Percentiles rank a stretch among this genome's conserved stretches.
These are phyloP conservation scores for Castor canadensis DNA, from an alignment of 2,113 vertebrate species.

Conservation along the genomic window DNA sequence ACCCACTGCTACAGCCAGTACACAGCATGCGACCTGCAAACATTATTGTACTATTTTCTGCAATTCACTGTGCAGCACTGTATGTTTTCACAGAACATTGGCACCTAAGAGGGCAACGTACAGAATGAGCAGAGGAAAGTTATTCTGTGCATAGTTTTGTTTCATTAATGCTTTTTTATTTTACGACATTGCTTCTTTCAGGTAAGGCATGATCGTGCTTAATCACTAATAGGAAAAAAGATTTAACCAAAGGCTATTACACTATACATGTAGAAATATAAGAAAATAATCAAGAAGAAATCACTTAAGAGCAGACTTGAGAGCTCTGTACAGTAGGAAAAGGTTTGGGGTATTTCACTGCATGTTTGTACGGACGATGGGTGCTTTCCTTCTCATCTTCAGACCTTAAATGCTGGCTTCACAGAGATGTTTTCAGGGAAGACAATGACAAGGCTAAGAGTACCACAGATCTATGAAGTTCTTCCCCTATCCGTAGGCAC, in stretches of 20 bases:
- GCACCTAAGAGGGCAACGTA: constrained; percentile 85
- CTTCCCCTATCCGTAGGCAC: constrained; percentile 83
- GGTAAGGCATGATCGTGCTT: constrained; percentile 90
- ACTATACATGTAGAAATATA: constrained; percentile 99
- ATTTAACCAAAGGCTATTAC: constrained; percentile 95
- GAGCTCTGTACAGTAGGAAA: constrained; percentile 95
- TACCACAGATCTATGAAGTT: constrained; percentile 82
- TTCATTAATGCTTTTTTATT: constrained; percentile 90
- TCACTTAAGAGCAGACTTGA: constrained; percentile 92
- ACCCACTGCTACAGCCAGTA: constrained; percentile 83
- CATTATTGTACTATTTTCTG: constrained; percentile 74
- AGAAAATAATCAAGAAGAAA: constrained; percentile 92
- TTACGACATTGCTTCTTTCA: constrained; percentile 92
- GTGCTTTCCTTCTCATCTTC: constrained; percentile 85
- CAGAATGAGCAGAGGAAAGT: constrained; percentile 86
- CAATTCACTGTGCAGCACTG: constrained; percentile 84
- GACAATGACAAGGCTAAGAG: constrained; percentile 81
- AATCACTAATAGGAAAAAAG: constrained; percentile 88
- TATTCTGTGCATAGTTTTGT: constrained; percentile 88
- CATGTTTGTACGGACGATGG: constrained; percentile 92
- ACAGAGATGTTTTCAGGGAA: constrained; percentile 87
- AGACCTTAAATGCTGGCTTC: constrained; percentile 84
- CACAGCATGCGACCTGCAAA: constrained; percentile 78
- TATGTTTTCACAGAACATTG: constrained; percentile 88
- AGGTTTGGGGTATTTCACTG: constrained; percentile 88